Conservation (phyloP, 2,113 vertebrate genomes). For the Plecturocebus donacophilus region DNA sequence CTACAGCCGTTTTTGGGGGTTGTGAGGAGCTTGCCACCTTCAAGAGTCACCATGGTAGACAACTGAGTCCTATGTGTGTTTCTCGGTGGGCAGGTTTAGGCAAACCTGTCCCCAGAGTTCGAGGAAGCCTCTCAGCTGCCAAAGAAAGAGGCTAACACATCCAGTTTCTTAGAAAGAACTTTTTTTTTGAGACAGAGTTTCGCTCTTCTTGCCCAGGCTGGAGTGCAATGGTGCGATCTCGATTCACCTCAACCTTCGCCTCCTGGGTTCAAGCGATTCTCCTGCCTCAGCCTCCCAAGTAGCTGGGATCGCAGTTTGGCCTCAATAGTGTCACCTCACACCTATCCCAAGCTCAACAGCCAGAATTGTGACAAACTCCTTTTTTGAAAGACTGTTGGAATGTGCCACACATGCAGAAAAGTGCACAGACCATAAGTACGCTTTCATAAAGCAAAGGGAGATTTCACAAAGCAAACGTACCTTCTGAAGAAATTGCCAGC, state of each 20-base stretch:
- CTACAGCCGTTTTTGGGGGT: neutral
- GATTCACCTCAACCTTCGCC: accelerated
- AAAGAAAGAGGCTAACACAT: too few relatives aligned
- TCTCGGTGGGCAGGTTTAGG: too few relatives aligned
- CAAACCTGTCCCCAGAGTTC: too few relatives aligned
- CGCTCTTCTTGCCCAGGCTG: too few relatives aligned
- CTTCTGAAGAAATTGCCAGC: neutral
- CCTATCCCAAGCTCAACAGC: neutral
- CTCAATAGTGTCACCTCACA: neutral
- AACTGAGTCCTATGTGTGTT: neutral
- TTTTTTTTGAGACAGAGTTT: too few relatives aligned
- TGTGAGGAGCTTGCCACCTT: neutral
- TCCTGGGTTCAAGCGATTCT: too few relatives aligned
- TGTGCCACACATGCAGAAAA: neutral
- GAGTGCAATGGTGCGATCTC: too few relatives aligned
- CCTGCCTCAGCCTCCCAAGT: too few relatives aligned
- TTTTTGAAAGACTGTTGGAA: neutral
- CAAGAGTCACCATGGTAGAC: neutral
- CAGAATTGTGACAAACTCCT: neutral
- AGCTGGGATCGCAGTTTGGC: too few relatives aligned
- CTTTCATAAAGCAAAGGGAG: neutral
- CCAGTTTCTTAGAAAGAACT: too few relatives aligned
- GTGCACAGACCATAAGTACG: neutral
- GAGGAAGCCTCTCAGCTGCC: too few relatives aligned
- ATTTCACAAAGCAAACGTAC: neutral